Evolutionary conservation across 1,140 invertebrate species (phyloP).

Genomic region (Chionoecetes opilio): DNA sequence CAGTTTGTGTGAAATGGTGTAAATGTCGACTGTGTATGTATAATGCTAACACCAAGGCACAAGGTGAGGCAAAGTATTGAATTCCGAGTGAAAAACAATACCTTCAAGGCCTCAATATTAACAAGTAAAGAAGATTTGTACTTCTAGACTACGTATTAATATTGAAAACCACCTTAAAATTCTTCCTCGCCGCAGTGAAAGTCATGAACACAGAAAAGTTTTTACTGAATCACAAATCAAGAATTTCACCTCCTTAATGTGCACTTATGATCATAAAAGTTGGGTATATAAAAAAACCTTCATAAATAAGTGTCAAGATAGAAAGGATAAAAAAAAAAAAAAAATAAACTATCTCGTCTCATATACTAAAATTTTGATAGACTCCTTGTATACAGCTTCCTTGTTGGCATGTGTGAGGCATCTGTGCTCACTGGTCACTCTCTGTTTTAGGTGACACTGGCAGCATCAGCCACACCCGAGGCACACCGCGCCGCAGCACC

Average conservation of each 20-base stretch:
- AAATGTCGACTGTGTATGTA: not conserved
- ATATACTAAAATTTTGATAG: not conserved
- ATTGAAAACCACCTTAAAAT: not conserved
- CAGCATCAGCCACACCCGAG: conserved; percentile 67
- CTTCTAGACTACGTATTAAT: not conserved
- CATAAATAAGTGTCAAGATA: not conserved
- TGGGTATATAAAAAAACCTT: not conserved
- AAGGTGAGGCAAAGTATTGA: too few relatives aligned
- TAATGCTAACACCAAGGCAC: too few relatives aligned
- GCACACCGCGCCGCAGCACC: conserved; percentile 43
- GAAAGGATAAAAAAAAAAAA: not conserved
- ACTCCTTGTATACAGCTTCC: not conserved
- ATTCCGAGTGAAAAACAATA: too few relatives aligned
- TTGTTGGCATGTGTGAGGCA: not conserved
- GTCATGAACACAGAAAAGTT: not conserved
- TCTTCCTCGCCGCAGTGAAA: not conserved
- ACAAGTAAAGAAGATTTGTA: not conserved
- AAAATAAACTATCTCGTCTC: not conserved
- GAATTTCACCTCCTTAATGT: too few relatives aligned
- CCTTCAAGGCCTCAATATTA: not conserved
- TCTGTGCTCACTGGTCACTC: conserved; percentile 55
- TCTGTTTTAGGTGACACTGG: conserved; percentile 72
- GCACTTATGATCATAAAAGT: too few relatives aligned
- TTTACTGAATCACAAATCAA: too few relatives aligned
- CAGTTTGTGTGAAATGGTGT: not conserved